Evolutionary conservation across 2,113 vertebrate species (phyloP).

Genomic region (Macroglossus sobrinus): DNA sequence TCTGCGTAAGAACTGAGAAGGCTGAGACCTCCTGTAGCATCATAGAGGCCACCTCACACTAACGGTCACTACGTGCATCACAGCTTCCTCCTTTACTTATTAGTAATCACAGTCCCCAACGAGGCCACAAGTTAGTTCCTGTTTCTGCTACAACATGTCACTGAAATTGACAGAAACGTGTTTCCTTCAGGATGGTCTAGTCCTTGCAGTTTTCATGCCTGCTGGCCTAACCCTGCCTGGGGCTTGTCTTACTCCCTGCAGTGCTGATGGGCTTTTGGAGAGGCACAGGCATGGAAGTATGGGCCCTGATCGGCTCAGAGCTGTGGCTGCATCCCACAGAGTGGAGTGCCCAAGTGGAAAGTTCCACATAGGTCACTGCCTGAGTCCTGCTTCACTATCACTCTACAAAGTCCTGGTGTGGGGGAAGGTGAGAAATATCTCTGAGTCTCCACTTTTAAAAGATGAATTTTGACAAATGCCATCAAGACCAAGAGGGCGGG

Average conservation of each 20-base stretch:
- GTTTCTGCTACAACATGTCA: not conserved
- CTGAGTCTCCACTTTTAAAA: not conserved
- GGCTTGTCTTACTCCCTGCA: no score
- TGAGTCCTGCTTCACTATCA: not conserved
- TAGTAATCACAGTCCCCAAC: not conserved
- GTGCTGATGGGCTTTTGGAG: not conserved
- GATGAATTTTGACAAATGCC: not conserved
- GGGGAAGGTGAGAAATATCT: not conserved
- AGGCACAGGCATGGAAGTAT: not conserved
- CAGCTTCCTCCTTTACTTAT: not conserved
- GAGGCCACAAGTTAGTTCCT: not conserved
- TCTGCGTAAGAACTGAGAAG: not conserved
- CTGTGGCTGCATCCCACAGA: not conserved
- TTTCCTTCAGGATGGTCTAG: not conserved
- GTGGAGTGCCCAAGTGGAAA: not conserved
- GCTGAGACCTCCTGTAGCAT: not conserved
- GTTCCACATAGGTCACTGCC: not conserved
- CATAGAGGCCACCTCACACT: not conserved
- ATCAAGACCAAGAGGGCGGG: not conserved
- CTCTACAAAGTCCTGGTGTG: not conserved
- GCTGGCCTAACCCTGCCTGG: not conserved
- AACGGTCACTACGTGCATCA: not conserved
- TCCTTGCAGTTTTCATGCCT: not conserved
- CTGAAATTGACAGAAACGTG: not conserved
- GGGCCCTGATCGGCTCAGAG: not conserved